phyloP scores from a whole-genome alignment of 2,113 vertebrate species.

The Scomber scombrus region DNA sequence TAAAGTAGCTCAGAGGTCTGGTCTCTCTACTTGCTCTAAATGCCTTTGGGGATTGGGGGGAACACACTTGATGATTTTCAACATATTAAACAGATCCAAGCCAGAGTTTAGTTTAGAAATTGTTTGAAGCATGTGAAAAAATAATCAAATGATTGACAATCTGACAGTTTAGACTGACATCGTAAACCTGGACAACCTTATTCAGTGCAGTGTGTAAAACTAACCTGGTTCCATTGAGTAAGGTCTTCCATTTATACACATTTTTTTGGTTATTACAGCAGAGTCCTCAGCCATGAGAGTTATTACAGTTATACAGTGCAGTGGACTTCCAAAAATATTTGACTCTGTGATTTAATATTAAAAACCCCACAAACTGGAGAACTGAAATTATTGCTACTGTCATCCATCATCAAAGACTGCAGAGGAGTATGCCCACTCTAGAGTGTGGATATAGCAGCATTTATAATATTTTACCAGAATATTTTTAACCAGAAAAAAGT shows the following conservation, averaged over 20 bases:
- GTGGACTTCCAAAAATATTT: no score
- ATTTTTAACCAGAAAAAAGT: no score
- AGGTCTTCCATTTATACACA: background rate
- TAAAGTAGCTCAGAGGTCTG: constrained; percentile 10
- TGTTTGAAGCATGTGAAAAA: background rate
- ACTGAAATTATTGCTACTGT: no score
- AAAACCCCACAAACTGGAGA: no score
- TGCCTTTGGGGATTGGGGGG: background rate
- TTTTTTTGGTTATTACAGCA: background rate
- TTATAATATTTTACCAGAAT: no score
- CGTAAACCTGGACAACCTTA: background rate
- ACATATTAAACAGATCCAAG: background rate
- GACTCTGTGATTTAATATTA: no score
- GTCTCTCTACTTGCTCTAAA: constrained; percentile 4
- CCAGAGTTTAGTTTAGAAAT: background rate
- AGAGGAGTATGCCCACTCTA: background rate
- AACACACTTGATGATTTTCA: constrained; percentile 12
- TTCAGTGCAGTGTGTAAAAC: background rate
- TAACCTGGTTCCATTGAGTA: background rate
- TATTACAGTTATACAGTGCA: background rate
- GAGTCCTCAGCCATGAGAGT: background rate
- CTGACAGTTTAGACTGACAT: background rate
- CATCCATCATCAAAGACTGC: background rate
- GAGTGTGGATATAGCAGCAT: no score
- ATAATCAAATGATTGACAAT: background rate